phyloP scores from a whole-genome alignment of 2,888 invertebrate species.

The Leptogaster cylindrica region DNA sequence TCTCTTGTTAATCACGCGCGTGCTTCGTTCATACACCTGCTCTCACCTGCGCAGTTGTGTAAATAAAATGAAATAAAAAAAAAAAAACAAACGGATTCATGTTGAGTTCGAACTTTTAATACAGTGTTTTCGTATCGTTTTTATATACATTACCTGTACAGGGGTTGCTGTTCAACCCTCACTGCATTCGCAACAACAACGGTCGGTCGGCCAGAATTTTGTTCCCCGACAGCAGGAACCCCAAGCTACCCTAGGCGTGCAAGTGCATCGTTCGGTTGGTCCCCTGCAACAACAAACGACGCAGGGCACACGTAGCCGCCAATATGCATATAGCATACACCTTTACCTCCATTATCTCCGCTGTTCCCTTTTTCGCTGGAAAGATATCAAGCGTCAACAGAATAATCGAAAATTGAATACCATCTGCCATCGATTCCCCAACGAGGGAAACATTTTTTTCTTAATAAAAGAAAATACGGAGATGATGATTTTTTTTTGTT shows the following conservation, averaged over 20 bases:
- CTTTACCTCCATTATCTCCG: conserved; percentile 10
- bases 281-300: background rate
- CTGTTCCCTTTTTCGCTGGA: background rate
- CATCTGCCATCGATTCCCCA: conserved; percentile 33
- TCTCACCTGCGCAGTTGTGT: conserved; percentile 38
- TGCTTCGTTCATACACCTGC: conserved; percentile 22
- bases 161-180: conserved; percentile 4
- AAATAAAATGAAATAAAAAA: background rate
- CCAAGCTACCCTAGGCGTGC: conserved; percentile 28
- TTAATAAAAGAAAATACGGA: conserved; percentile 15
- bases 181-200: background rate
- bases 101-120: background rate
- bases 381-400: conserved; percentile 29
- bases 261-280: conserved; percentile 27
- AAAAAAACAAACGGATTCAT: conserved; percentile 13
- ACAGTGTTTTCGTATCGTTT: conserved; percentile 12
- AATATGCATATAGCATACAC: conserved; percentile 2
- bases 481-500: conserved; percentile 1
- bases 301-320: background rate
- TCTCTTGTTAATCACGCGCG: conserved; percentile 35
- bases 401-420: conserved; percentile 31
- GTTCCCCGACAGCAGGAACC: conserved; percentile 9
- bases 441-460: conserved; percentile 17
- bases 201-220: background rate
- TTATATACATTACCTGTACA: background rate